Evolutionary conservation across 2,113 vertebrate genomes (phyloP), one percentile per base, ranked within the genome.

Genomic region (Oplegnathus fasciatus): DNA sequence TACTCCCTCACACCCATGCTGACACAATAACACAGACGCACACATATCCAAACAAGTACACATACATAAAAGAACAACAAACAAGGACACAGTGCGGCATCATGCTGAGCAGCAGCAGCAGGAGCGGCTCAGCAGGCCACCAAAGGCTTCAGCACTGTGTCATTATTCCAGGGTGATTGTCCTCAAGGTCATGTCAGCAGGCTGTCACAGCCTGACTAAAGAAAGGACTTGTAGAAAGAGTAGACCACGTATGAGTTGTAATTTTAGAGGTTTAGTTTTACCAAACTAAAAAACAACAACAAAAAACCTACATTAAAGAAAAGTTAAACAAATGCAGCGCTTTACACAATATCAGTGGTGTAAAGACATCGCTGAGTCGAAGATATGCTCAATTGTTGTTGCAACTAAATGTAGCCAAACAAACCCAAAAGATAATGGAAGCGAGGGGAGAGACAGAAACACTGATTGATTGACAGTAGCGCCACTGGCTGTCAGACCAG

Each of bases 81-180:
- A 86, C 83, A 88, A 90, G 88, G 90, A 72, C 90, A 85, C 30
- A 37, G 32, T 1, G 61, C 18, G 34, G 57, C 62, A 8, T 71
- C 89, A 66, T 20, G 86, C 80, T 82, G 82, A 52, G 91, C 61
- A 65, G 77, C 88, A 82, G 90, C 85, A 72, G 91, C 34, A 37
- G 65, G 75, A 70, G 64, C 58, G 11, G 80, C 84, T 42, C 92
- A 80, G 64, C 86, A 22, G 84, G 81, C 52, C 65, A 58, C 48
- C 52, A 3, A 52, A 74, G 34, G 73, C 85, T 58, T 82, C 50
- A 71, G 54, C 54, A 37, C 60, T 32, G 54, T 79, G 65, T 60
- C 66, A 73, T 85, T 77, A 66, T 82, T 88, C 86, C 69, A 82
- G 52, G 40, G 80, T 42, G 72, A 83, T 68, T 44, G 46, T 89